Base-by-base conservation (phyloP, 2,888 invertebrate species). In the Aleiodes alternator region DNA sequence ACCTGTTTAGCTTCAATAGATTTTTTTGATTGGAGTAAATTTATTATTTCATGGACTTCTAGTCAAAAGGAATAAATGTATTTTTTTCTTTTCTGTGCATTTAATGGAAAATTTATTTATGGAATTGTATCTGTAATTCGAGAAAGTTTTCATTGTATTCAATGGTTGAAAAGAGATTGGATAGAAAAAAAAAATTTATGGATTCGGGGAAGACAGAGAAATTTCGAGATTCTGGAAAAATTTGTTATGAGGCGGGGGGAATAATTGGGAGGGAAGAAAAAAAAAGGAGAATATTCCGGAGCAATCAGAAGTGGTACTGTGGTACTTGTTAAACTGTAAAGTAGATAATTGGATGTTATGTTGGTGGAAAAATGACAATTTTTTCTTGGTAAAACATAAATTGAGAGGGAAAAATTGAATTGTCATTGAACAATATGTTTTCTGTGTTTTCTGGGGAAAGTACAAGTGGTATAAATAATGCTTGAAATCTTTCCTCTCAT, bases 391-490 rank as follows among this genome's bases (percentile, higher is more conserved):
- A 61, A 61, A 64, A 23, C 34, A 61, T 61, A 56, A 56, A 66
- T 66, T 5, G 14, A 23, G 11, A 51, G 31, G 12, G 31, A 16
- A 23, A 64, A 48, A 16, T 50, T 43, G 12, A 64, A 38, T 43
- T 43, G 57, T 57, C 43, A 68, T 68, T 50, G 51, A 16, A 43
- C 43, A 43, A 59, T 71, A 61, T 61, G 14, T 38, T 61, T 23
- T 51, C 9, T 38, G 23, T 16, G 38, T 56, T 56, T 51, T 78
- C 79, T 23, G 80, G 88, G 83, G 88, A 88, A 88, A 88, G 88
- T 87, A 69, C 31, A 56, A 80, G 78, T 75, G 68, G 81, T 82
- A 77, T 89, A 88, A 88, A 87, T 79, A 85, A 85, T 81, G 80
- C 76, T 69, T 69, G 77, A 73, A 78, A 82, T 79, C 77, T 76